Conservation (phyloP, 2,888 invertebrate genomes). For the Scaptomyza parva region DNA sequence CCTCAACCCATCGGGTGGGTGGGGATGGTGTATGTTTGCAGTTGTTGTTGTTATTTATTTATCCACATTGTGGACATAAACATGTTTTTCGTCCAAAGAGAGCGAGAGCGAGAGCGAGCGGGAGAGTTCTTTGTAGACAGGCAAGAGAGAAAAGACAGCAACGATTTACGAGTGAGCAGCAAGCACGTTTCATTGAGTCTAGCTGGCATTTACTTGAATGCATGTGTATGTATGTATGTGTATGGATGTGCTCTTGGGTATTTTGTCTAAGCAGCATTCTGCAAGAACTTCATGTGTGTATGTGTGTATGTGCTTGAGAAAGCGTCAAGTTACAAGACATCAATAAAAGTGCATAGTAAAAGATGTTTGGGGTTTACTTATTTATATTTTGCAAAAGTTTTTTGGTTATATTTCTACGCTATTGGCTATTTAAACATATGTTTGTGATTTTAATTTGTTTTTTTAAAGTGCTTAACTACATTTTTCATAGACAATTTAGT, state of each 20-base stretch:
- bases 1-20: constrained; percentile 10
- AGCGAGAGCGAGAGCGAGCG: constrained; percentile 13
- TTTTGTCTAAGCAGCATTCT: constrained; percentile 9
- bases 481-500: background rate
- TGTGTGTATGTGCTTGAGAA: constrained; percentile 38
- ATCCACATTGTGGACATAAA: constrained; percentile 35
- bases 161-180: constrained; percentile 49
- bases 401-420: background rate
- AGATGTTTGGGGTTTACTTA: no score
- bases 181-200: constrained; percentile 71
- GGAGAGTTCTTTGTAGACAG: constrained; percentile 37
- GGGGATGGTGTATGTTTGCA: constrained; percentile 21
- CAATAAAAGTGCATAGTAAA: constrained; percentile 60
- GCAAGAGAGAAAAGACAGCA: constrained; percentile 19
- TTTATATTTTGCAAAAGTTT: no score
- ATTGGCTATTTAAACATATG: no score
- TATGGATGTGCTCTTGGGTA: constrained; percentile 10
- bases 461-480: no score
- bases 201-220: constrained; percentile 60
- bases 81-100: constrained; percentile 28
- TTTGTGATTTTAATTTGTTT: no score
- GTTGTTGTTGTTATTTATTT: constrained; percentile 40
- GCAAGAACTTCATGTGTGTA: constrained; percentile 15
- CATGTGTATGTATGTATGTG: background rate
- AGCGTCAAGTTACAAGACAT: constrained; percentile 64